A percentile compares a stretch with the other conserved stretches of the same genome.
phyloP scores from a whole-genome alignment of 2,888 invertebrate species.

The Poecilobothrus nobilitatus region DNA sequence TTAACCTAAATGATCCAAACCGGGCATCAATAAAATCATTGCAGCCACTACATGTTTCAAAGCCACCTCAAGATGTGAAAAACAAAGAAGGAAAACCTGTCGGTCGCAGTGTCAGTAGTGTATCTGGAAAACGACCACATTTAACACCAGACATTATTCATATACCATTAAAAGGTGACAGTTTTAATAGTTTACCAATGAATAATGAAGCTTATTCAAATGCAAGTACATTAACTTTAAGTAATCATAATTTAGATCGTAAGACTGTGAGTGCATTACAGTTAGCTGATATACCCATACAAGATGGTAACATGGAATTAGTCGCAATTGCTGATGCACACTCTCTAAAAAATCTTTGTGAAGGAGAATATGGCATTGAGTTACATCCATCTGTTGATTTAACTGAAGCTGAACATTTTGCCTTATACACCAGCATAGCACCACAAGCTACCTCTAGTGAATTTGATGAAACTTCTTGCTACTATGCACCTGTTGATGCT shows the following conservation, averaged over 20 bases:
- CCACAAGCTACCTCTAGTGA: slow-evolving; percentile 80
- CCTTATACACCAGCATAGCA: slow-evolving; percentile 75
- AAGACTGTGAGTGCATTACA: slow-evolving; percentile 43
- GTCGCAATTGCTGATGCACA: slow-evolving; percentile 48
- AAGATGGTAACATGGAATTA: slow-evolving; percentile 49
- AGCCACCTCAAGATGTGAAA: slow-evolving; percentile 42
- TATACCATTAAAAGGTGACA: slow-evolving; percentile 57
- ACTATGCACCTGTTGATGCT: slow-evolving; percentile 76
- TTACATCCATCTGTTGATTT: slow-evolving; percentile 55
- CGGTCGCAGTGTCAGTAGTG: slow-evolving; percentile 53
- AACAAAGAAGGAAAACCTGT: slow-evolving; percentile 46
- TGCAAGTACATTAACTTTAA: slow-evolving; percentile 40
- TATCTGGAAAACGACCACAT: slow-evolving; percentile 52
- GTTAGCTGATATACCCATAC: slow-evolving; percentile 42
- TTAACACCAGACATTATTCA: slow-evolving; percentile 55
- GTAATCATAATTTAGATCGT: slow-evolving; percentile 37
- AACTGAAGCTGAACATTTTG: slow-evolving; percentile 82
- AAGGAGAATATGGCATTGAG: slow-evolving; percentile 42
- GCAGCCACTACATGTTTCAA: slow-evolving; percentile 30
- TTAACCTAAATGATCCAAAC: slow-evolving; percentile 33
- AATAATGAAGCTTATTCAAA: slow-evolving; percentile 44
- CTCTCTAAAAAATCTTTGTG: slow-evolving; percentile 42
- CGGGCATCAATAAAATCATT: slow-evolving; percentile 36
- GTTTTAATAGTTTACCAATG: slow-evolving; percentile 46
- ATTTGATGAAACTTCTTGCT: slow-evolving; percentile 80